Base-by-base conservation (phyloP, 2,888 invertebrate species). In the Eledona agricola region DNA sequence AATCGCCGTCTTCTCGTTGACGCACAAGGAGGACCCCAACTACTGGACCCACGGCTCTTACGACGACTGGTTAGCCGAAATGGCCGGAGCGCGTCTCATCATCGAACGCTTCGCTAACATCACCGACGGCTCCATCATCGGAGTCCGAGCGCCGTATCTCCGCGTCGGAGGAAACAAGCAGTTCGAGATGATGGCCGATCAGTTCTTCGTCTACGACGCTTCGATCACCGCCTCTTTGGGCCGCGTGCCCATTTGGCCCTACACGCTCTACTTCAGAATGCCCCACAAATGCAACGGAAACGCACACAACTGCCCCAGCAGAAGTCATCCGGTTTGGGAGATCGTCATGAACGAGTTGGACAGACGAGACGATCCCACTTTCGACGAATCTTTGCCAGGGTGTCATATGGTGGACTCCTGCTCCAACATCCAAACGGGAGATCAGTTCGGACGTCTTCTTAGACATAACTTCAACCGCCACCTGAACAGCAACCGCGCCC, bases 151-250 rank as follows among this genome's bases (percentile, higher is more conserved):
- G 1, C 94, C 94, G 2, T 94, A 93, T 72, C 80, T 94, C 40
- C 83, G 94, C 40, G 92, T 94, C 0, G 95, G 96, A 57, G 95
- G 96, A 56, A 93, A 95, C 81, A 93, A 88, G 68, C 94, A 95
- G 79, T 96, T 96, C 75, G 91, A 93, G 77, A 96, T 96, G 94
- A 95, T 96, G 95, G 87, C 90, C 45, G 93, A 95, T 76, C 92
- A 95, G 74, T 93, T 90, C 79, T 95, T 95, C 76, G 88, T 91
- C 3, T 96, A 96, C 74, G 96, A 96, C 73, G 93, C 95, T 12
- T 94, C 95, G 5, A 94, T 96, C 71, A 93, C 93, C 1, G 94
- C 94, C 13, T 90, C 93, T 0, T 80, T 93, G 45, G 84, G 89
- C 19, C 88, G 93, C 34, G 93, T 93, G 13, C 95, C 95, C 38